Base-by-base conservation (phyloP, 2,113 vertebrate species). In the Dicerorhinus sumatrensis region DNA sequence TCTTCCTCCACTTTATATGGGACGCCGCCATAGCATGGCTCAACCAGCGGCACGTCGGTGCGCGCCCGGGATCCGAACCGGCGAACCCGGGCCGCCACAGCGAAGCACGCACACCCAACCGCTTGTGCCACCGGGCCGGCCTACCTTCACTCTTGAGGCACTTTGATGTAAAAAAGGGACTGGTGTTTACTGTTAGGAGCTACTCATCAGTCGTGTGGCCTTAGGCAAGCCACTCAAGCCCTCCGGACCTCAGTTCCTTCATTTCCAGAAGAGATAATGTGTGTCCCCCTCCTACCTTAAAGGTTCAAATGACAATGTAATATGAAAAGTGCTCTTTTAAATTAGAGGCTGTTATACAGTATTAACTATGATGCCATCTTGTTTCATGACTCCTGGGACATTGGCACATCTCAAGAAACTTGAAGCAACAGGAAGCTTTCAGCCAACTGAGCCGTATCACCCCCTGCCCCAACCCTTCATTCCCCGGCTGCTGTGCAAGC, bases 241-340 rank as follows among this genome's bases (percentile, higher is more conserved):
- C 58, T 87, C 51, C 63, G 69, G 51, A 80, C 42, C 42, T 58
- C 56, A 58, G 29, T 3, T 90, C n/a, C 29, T 39, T 81, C 79
- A 36, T n/a, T 83, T 91, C 79, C n/a, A 17, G 48, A n/a, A 89
- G 54, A 85, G 58, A 65, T 23, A 93, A 39, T 20, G 29, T 42
- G 36, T 60, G 46, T 9, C 73, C 8, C 77, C 48, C 29, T 81
- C 85, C 81, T 63, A 39, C 54, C 46, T 81, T 33, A 77, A 84
- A 89, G 56, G 12, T 62, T 95, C 46, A 77, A 85, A 67, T 92
- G 62, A 83, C 87, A 75, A 51, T 39, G 33, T 60, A 60, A 60
- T n/a, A 60, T 63, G 51, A 58, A 84, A 96, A 70, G 42, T 7
- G 13, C 25, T 86, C 83, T 82, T 89, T 86, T 92, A 95, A 96